Percentiles rank a stretch among this genome's conserved stretches.
These are phyloP conservation scores for Perca fluviatilis DNA, from an alignment of 2,113 vertebrate species.

Conservation along the genomic window DNA sequence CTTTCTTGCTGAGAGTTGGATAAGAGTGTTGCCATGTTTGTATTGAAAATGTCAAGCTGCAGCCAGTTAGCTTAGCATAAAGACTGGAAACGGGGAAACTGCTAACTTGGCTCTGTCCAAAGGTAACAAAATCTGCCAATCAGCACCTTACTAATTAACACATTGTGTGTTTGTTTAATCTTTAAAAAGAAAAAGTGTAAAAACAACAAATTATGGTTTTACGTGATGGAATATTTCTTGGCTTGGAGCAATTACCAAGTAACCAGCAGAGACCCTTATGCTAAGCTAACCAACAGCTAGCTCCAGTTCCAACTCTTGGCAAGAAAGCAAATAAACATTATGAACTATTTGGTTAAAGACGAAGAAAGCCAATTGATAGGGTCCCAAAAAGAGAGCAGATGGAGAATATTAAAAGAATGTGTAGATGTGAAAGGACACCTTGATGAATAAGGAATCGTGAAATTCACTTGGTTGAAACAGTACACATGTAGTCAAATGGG, in stretches of 20 bases:
- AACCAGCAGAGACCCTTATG: not conserved
- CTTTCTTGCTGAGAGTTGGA: too few species aligned
- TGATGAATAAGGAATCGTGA: constrained; percentile 13
- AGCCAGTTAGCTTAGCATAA: constrained; percentile 25
- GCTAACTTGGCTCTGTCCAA: not conserved
- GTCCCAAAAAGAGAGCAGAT: constrained; percentile 6
- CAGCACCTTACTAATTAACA: not conserved
- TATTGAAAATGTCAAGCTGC: not conserved
- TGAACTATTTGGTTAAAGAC: not conserved
- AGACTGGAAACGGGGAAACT: not conserved
- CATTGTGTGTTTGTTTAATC: not conserved
- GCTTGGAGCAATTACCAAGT: not conserved
- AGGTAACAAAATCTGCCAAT: not conserved
- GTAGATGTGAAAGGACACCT: constrained; percentile 45
- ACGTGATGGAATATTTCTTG: not conserved
- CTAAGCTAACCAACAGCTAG: not conserved
- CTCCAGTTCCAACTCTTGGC: not conserved
- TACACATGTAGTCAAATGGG: not conserved
- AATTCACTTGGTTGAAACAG: constrained; percentile 31
- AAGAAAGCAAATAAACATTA: not conserved
- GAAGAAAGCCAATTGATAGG: not conserved
- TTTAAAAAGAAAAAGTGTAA: not conserved
- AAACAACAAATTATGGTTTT: not conserved
- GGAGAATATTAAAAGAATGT: constrained; percentile 43
- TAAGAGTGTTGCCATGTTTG: not conserved